Conservation (phyloP, 1,140 invertebrate genomes). For the Campodea augens region DNA sequence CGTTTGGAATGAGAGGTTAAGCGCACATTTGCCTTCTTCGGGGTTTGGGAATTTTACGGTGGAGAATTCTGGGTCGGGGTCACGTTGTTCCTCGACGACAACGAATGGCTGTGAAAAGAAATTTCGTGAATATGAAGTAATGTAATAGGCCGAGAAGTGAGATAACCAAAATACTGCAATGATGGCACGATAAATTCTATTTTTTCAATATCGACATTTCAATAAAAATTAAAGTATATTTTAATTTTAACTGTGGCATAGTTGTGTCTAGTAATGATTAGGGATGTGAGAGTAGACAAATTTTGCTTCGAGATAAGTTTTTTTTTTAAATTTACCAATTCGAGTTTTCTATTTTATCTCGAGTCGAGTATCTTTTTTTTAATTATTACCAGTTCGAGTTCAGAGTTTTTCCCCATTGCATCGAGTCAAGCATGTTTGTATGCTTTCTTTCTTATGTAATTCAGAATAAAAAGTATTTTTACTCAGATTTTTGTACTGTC, state of each 20-base stretch:
- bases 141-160: not conserved
- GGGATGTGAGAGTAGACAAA: too few relatives aligned
- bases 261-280: conserved; percentile 1
- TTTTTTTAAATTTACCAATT: too few relatives aligned
- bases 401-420: too few relatives aligned
- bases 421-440: too few relatives aligned
- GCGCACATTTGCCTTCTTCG: conserved; percentile 80
- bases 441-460: too few relatives aligned
- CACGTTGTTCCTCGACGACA: conserved; percentile 61
- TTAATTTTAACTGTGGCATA: conserved; percentile 6
- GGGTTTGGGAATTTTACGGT: conserved; percentile 97
- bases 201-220: conserved; percentile 3
- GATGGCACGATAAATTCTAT: not conserved
- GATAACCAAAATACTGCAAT: too few relatives aligned
- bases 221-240: conserved; percentile 10
- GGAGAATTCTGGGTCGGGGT: conserved; percentile 90
- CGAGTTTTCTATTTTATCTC: too few relatives aligned
- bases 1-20: conserved; percentile 65
- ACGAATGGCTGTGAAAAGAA: conserved; percentile 35
- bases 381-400: too few relatives aligned
- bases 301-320: too few relatives aligned
- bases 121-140: not conserved
- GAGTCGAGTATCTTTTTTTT: too few relatives aligned
- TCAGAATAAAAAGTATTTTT: too few relatives aligned
- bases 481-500: too few relatives aligned